Evolutionary conservation across 1,140 invertebrate genomes (phyloP).

Genomic region (Pseudomyrmex flavicornis): DNA sequence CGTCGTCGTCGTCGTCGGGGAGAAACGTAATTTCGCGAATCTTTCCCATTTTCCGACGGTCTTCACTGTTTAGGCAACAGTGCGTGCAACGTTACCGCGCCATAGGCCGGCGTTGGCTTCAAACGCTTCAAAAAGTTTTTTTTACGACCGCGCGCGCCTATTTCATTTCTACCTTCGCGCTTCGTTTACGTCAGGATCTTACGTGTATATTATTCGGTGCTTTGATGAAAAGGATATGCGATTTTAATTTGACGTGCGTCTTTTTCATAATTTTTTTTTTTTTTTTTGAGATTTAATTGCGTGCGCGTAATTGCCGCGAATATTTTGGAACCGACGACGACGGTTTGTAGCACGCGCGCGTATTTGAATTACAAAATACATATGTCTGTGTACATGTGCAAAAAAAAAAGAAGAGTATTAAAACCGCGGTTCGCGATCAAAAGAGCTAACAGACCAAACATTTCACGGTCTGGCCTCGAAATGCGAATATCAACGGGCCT

Average conservation of each 20-base stretch:
- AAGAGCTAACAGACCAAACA: constrained; percentile 41
- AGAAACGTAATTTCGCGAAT: constrained; percentile 37
- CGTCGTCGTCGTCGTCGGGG: constrained; percentile 4
- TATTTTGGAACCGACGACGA: background rate
- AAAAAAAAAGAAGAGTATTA: too few species aligned
- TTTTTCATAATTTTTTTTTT: background rate
- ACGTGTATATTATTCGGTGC: too few species aligned
- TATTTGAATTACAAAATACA: constrained; percentile 34
- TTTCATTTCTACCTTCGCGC: constrained; percentile 11
- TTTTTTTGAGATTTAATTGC: constrained; percentile 5
- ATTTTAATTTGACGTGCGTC: constrained; percentile 28
- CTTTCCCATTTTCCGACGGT: constrained; percentile 12
- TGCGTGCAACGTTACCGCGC: background rate
- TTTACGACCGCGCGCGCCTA: background rate
- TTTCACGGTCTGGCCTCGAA: constrained; percentile 32
- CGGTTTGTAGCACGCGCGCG: background rate
- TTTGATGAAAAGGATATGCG: background rate
- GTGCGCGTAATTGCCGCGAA: background rate
- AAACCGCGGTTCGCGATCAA: constrained; percentile 33
- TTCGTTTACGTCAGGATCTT: background rate
- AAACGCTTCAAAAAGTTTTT: constrained; percentile 33
- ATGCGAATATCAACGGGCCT: constrained; percentile 7
- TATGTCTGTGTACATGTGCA: constrained; percentile 6
- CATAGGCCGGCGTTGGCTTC: too few species aligned
- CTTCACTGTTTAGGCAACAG: background rate